Evolutionary conservation across 2,888 invertebrate genomes (phyloP).

Genomic region (Pharmacophagus antenor): DNA sequence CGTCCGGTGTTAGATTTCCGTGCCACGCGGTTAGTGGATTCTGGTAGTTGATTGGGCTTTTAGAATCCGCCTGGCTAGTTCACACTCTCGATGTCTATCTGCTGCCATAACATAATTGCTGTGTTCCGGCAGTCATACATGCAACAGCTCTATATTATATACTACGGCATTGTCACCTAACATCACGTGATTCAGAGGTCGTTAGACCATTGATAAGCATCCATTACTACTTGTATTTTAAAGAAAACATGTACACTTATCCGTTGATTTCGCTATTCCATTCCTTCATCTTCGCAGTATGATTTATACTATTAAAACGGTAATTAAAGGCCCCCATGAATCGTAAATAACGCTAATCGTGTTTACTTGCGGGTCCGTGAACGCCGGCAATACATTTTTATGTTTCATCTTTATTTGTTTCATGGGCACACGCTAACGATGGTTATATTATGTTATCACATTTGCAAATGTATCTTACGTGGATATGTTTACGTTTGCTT

Average conservation of each 20-base stretch:
- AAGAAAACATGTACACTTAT: neutral
- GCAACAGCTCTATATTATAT: no score
- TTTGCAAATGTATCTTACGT: neutral
- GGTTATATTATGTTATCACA: neutral
- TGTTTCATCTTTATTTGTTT: constrained; percentile 19
- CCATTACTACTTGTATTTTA: no score
- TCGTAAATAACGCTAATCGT: constrained; percentile 21
- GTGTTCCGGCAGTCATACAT: no score
- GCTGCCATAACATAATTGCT: no score
- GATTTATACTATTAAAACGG: neutral
- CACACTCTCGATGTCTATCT: no score
- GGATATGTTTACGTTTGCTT: neutral
- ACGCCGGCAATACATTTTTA: constrained; percentile 19
- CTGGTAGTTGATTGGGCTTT: no score
- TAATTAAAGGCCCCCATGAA: constrained; percentile 11
- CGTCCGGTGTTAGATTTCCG: no score
- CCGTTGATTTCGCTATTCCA: neutral
- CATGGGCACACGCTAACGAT: constrained; percentile 12
- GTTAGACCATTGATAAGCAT: no score
- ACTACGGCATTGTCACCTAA: no score
- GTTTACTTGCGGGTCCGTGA: constrained; percentile 15
- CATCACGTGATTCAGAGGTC: no score
- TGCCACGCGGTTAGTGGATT: no score
- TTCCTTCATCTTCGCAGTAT: neutral
- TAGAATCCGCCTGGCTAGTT: no score